These are phyloP conservation scores for Pelochelys cantorii DNA, from an alignment of 2,797 vertebrate species.

Conservation along the genomic window DNA sequence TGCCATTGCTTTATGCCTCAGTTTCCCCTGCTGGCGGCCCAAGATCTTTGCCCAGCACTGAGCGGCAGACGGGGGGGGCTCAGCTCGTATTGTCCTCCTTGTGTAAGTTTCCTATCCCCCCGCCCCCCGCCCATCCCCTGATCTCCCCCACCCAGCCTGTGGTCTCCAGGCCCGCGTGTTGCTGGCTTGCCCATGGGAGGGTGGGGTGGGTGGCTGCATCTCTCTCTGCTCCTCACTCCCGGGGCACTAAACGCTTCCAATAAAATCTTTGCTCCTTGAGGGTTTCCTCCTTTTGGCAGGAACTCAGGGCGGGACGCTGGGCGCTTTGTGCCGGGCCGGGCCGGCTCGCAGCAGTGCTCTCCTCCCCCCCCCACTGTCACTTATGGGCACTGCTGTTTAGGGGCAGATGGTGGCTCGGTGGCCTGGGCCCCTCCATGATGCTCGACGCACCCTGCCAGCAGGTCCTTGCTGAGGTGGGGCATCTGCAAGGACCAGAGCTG, in stretches of 20 bases:
- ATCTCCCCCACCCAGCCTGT: neutral
- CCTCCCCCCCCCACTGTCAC: neutral
- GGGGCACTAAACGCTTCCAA: neutral
- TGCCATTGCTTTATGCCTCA: neutral
- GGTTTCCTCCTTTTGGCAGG: neutral
- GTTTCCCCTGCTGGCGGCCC: neutral
- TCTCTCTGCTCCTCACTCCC: neutral
- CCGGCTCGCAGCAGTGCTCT: too few species aligned
- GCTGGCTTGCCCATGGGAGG: neutral
- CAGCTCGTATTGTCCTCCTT: neutral
- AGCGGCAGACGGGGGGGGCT: neutral
- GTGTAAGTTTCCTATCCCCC: neutral
- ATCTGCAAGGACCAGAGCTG: neutral
- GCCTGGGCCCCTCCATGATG: neutral
- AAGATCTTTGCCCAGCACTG: neutral
- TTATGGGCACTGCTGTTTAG: neutral
- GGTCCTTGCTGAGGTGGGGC: neutral
- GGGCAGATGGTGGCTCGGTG: rapidly evolving
- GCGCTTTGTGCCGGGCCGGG: neutral
- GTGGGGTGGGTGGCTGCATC: neutral
- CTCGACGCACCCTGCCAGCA: neutral
- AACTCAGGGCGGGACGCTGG: neutral
- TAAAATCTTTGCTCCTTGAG: neutral
- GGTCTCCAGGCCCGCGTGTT: neutral
- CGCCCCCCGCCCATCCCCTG: too few species aligned